Conservation (phyloP, 2,797 vertebrate genomes). For the Microctenopoma stevenorrisi region DNA sequence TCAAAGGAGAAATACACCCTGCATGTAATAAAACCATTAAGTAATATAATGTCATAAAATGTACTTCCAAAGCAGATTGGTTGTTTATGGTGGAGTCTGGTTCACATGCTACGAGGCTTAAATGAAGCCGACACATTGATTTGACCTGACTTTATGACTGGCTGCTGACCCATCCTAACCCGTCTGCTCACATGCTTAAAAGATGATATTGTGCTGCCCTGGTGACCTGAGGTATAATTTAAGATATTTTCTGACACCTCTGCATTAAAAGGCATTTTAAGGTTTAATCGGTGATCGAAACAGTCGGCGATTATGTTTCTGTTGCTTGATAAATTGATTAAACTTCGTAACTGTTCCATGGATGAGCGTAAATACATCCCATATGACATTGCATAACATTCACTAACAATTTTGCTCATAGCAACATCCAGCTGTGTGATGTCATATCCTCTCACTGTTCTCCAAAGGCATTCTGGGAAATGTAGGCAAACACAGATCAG, state of each 20-base stretch:
- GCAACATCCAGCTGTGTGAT: neutral
- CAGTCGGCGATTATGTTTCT: neutral
- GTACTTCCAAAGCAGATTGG: neutral
- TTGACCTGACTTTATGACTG: constrained; percentile 42
- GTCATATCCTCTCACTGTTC: neutral
- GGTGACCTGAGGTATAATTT: neutral
- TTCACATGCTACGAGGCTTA: constrained; percentile 12
- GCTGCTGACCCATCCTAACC: constrained; percentile 31
- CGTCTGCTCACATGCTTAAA: constrained; percentile 24
- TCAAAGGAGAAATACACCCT: neutral
- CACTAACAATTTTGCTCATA: neutral
- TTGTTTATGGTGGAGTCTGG: constrained; percentile 8
- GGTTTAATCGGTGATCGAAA: too few relatives aligned
- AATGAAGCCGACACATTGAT: constrained; percentile 46
- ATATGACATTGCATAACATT: neutral
- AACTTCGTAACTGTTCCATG: neutral
- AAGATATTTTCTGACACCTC: too few relatives aligned
- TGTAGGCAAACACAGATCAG: neutral
- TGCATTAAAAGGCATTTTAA: too few relatives aligned
- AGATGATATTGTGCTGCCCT: neutral
- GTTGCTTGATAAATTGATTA: neutral
- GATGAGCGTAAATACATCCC: neutral
- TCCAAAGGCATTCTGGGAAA: neutral
- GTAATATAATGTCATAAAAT: neutral
- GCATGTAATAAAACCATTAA: neutral